These are phyloP conservation scores for Andrena chrysosceles DNA, from an alignment of 2,888 invertebrate species.

Conservation along the genomic window DNA sequence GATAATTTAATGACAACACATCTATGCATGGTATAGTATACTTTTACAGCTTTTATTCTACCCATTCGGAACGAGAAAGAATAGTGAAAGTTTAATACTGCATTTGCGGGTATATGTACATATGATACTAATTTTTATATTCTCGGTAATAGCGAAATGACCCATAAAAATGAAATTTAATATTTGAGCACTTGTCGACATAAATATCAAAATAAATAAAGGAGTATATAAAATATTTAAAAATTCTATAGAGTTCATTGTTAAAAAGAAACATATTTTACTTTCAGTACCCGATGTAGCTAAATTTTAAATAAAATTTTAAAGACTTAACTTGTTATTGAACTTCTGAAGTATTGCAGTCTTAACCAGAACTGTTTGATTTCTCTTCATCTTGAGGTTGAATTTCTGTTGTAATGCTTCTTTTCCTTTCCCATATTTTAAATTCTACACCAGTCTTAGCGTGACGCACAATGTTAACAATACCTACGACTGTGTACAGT, in stretches of 20 bases:
- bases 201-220: background rate
- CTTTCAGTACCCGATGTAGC: background rate
- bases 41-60: background rate
- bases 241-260: background rate
- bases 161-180: background rate
- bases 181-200: background rate
- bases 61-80: background rate
- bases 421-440: slow-evolving; percentile 32
- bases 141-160: background rate
- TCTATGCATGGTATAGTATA: background rate
- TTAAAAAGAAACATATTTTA: background rate
- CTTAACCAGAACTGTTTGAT: slow-evolving; percentile 11
- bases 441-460: slow-evolving; percentile 55
- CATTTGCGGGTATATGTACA: slow-evolving; percentile 6
- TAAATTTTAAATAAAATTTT: background rate
- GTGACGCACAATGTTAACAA: slow-evolving; percentile 73
- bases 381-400: slow-evolving; percentile 13
- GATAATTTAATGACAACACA: background rate
- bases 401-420: background rate
- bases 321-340: background rate
- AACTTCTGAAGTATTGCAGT: background rate
- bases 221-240: background rate
- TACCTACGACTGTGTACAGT: slow-evolving; percentile 86
- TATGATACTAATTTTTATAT: background rate
- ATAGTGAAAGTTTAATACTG: slow-evolving; percentile 32